Conservation (phyloP, 1,140 invertebrate genomes). For the Zaprionus inermis region DNA sequence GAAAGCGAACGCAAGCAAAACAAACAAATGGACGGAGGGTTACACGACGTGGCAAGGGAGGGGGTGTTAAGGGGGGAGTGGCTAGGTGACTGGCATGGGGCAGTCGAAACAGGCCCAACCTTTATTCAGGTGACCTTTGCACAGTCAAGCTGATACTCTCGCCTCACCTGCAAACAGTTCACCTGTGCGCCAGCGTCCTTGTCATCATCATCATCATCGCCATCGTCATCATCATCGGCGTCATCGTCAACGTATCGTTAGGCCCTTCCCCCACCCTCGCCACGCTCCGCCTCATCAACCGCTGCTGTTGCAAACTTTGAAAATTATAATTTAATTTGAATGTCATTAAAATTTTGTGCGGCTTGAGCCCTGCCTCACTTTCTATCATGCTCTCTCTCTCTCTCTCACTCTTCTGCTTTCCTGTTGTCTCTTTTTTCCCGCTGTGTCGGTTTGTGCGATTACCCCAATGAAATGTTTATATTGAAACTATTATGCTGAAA, state of each 20-base stretch:
- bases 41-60: no score
- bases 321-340: constrained; percentile 82
- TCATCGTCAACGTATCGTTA: constrained; percentile 23
- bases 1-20: constrained; percentile 73
- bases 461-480: constrained; percentile 7
- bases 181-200: constrained; percentile 68
- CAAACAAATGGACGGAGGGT: constrained; percentile 39
- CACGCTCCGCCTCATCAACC: not conserved
- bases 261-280: not conserved
- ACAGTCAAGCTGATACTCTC: constrained; percentile 33
- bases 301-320: constrained; percentile 64
- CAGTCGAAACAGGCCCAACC: constrained; percentile 31
- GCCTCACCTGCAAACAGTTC: constrained; percentile 26
- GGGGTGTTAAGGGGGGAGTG: not conserved
- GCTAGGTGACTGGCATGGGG: constrained; percentile 13
- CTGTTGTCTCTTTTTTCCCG: not conserved
- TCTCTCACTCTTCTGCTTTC: not conserved
- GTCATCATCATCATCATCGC: constrained; percentile 56
- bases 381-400: constrained; percentile 6
- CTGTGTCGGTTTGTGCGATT: constrained; percentile 2
- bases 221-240: constrained; percentile 23
- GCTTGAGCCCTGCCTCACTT: constrained; percentile 17
- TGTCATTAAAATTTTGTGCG: constrained; percentile 78
- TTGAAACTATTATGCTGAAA: not conserved
- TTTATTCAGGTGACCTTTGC: constrained; percentile 52